Evolutionary conservation across 2,113 vertebrate species (phyloP).

Genomic region (Azemiops feae): DNA sequence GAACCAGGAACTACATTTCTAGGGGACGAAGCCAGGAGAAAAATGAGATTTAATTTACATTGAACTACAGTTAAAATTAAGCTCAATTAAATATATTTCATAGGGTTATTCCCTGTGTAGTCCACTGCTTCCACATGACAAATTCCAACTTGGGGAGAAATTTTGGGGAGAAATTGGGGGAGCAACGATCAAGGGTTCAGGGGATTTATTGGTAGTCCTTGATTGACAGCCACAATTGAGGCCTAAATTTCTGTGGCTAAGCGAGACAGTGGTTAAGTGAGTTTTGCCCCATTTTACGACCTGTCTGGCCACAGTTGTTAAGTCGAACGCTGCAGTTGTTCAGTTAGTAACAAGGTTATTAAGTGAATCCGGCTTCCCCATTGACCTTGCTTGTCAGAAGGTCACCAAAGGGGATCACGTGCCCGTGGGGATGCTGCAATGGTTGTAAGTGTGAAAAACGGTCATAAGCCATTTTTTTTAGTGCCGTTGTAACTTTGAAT

Average conservation of each 20-base stretch:
- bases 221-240: not conserved
- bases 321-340: not conserved
- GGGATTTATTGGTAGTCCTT: not conserved
- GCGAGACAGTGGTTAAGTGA: not conserved
- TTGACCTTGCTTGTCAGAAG: not conserved
- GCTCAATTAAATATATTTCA: not conserved
- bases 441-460: not conserved
- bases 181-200: not conserved
- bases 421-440: not conserved
- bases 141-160: not conserved
- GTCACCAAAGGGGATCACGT: not conserved
- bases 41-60: not conserved
- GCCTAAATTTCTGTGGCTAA: not conserved
- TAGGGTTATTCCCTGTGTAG: not conserved
- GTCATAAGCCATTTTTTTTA: not conserved
- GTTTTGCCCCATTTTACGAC: not conserved
- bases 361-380: not conserved
- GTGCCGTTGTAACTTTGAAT: not conserved
- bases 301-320: not conserved
- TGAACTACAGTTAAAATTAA: not conserved
- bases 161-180: not conserved
- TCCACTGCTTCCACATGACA: not conserved
- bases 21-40: not conserved
- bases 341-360: not conserved
- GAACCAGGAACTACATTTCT: not conserved